These are phyloP conservation scores for Eupithecia vulgata DNA, from an alignment of 2,888 invertebrate genomes.

Conservation along the genomic window DNA sequence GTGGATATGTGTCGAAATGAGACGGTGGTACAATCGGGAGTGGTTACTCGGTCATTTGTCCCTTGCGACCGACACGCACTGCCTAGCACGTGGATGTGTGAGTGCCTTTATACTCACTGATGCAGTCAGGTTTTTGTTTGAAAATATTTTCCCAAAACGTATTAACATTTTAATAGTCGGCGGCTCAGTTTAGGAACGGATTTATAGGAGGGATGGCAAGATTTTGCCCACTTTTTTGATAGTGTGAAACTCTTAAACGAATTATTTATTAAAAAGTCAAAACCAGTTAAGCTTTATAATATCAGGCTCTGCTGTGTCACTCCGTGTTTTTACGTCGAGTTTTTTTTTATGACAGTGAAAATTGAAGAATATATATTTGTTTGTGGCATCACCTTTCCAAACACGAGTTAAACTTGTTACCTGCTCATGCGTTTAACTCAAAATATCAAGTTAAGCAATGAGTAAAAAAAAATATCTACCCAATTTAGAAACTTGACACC, in stretches of 20 bases:
- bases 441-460: conserved; percentile 27
- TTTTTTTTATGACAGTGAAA: neutral
- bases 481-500: conserved; percentile 36
- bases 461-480: conserved; percentile 25
- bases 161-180: conserved; percentile 26
- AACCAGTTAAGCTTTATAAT: neutral
- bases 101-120: conserved; percentile 54
- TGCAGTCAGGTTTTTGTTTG: conserved; percentile 47
- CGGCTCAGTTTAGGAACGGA: conserved; percentile 12
- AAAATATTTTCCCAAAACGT: conserved; percentile 31
- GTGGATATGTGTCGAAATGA: conserved; percentile 60
- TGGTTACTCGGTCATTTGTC: conserved; percentile 77
- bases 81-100: conserved; percentile 58
- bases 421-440: conserved; percentile 19
- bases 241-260: neutral
- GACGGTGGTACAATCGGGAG: conserved; percentile 69
- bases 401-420: conserved; percentile 14
- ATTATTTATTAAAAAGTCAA: neutral
- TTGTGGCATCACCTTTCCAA: conserved; percentile 12
- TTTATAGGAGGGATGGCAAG: neutral
- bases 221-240: conserved; percentile 4
- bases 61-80: conserved; percentile 69
- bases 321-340: neutral
- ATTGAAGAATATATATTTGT: neutral
- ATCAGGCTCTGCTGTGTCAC: neutral